phyloP scores from a whole-genome alignment of 2,113 vertebrate species.

The Calypte anna region DNA sequence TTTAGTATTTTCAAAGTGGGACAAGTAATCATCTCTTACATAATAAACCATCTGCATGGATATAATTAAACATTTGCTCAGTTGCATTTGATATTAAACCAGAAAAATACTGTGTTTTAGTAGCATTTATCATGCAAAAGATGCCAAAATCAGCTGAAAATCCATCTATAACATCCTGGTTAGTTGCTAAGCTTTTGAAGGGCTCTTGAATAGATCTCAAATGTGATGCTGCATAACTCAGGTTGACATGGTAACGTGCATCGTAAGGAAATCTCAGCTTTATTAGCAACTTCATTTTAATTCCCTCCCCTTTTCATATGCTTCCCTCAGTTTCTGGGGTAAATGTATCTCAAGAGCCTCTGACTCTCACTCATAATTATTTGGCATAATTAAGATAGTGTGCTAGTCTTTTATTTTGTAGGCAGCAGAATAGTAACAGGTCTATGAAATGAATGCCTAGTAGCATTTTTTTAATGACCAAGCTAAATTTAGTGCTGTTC shows the following conservation, averaged over 20 bases:
- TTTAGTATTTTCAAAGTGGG: conserved; percentile 56
- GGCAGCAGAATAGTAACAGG: background rate
- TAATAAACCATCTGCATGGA: conserved; percentile 74
- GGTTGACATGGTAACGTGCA: conserved; percentile 70
- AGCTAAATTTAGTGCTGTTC: conserved; percentile 47
- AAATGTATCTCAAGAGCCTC: conserved; percentile 46
- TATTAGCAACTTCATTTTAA: conserved; percentile 53
- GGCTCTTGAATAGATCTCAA: conserved; percentile 54
- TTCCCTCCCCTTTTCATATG: conserved; percentile 43
- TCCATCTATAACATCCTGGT: conserved; percentile 43
- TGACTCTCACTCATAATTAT: conserved; percentile 20
- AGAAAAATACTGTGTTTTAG: conserved; percentile 57
- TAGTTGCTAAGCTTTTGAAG: conserved; percentile 63
- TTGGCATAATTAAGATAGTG: conserved; percentile 18
- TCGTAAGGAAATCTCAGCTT: conserved; percentile 60
- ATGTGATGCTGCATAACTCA: conserved; percentile 62
- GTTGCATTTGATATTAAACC: conserved; percentile 57
- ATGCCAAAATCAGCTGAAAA: conserved; percentile 66
- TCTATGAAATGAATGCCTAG: conserved; percentile 17
- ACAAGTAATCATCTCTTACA: conserved; percentile 69
- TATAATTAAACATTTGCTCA: conserved; percentile 68
- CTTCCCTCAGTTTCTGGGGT: conserved; percentile 13
- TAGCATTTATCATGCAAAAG: conserved; percentile 57
- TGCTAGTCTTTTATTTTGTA: conserved; percentile 29
- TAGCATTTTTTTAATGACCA: conserved; percentile 35